Evolutionary conservation across 2,113 vertebrate species (phyloP).

Genomic region (Ochotona princeps): DNA sequence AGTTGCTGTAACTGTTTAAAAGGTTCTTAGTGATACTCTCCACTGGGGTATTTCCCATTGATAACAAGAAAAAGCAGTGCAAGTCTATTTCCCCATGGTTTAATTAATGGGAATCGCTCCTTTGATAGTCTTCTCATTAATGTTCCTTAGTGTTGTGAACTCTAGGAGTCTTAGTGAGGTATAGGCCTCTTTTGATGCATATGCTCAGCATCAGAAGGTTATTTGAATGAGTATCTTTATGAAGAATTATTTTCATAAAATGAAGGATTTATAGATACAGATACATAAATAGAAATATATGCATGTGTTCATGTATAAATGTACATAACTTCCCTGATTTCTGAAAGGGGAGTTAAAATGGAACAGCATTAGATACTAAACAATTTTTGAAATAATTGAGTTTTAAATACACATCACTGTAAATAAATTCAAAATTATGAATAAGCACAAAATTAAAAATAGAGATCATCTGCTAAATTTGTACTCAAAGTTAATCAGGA

Average conservation of each 20-base stretch:
- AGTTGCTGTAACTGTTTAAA: not conserved
- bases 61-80: not conserved
- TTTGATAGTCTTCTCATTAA: not conserved
- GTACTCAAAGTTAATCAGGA: not conserved
- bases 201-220: not conserved
- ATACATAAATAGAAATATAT: not conserved
- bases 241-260: not conserved
- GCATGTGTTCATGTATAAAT: not conserved
- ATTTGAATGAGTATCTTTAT: not conserved
- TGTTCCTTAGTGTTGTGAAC: not conserved
- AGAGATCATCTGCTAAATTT: not conserved
- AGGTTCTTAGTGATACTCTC: not conserved
- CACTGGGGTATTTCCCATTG: not conserved
- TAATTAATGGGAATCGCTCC: conserved; percentile 47
- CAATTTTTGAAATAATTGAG: too few species aligned
- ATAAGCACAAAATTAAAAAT: not conserved
- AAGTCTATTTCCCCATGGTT: conserved; percentile 14
- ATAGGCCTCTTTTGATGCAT: not conserved
- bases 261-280: not conserved
- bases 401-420: not conserved
- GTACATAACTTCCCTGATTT: too few species aligned
- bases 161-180: not conserved
- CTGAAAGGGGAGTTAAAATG: too few species aligned
- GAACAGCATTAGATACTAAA: too few species aligned
- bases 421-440: not conserved